Conservation (phyloP, 2,888 invertebrate genomes). For the Netelia virgata region DNA sequence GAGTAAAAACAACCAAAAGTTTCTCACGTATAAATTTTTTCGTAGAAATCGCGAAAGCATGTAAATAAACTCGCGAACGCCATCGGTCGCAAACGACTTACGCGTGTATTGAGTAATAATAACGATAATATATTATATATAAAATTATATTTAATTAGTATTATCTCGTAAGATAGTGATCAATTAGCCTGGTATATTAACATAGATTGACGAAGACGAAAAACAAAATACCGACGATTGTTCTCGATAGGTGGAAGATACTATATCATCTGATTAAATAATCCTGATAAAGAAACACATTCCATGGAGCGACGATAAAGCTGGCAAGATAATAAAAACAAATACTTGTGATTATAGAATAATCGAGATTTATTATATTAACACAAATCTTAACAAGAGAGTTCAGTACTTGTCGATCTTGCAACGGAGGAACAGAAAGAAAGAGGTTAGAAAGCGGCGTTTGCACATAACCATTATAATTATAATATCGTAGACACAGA, state of each 20-base stretch:
- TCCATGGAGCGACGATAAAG: slow-evolving; percentile 18
- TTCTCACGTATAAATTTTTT: slow-evolving; percentile 4
- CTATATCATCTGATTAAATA: slow-evolving; percentile 39
- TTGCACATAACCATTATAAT: too few relatives aligned
- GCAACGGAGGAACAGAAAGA: neutral
- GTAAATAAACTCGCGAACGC: slow-evolving; percentile 62
- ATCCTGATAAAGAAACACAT: neutral
- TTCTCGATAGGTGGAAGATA: neutral
- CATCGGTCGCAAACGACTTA: slow-evolving; percentile 50
- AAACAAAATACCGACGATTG: slow-evolving; percentile 6
- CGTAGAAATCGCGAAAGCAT: slow-evolving; percentile 39
- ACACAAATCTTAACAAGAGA: neutral
- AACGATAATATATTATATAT: slow-evolving; percentile 36
- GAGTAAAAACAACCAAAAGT: neutral
- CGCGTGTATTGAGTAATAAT: slow-evolving; percentile 49
- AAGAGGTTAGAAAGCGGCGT: too few relatives aligned
- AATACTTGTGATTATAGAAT: slow-evolving; percentile 33
- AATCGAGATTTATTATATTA: neutral
- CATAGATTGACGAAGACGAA: slow-evolving; percentile 20
- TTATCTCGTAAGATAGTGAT: slow-evolving; percentile 47
- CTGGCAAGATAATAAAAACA: slow-evolving; percentile 41
- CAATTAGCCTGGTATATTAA: slow-evolving; percentile 40
- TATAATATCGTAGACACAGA: too few relatives aligned
- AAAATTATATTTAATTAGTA: slow-evolving; percentile 64
- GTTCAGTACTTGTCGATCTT: neutral